These are phyloP conservation scores for Carollia perspicillata DNA, from an alignment of 2,113 vertebrate genomes.

Conservation along the genomic window DNA sequence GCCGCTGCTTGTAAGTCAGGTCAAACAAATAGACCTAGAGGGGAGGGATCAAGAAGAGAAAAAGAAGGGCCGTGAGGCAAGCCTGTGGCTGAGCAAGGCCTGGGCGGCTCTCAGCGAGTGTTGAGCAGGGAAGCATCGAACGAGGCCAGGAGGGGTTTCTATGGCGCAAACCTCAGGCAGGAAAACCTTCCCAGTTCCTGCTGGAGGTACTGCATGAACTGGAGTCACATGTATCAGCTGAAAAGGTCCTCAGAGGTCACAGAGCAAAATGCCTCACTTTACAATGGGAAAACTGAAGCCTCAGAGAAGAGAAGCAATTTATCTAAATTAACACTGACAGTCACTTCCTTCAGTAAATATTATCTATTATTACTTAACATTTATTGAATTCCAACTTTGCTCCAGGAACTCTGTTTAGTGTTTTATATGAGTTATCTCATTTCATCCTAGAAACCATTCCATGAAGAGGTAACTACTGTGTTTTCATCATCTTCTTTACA, in stretches of 20 bases:
- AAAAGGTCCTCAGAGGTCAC: background rate
- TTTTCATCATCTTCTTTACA: background rate
- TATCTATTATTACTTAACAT: background rate
- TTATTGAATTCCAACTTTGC: slow-evolving; percentile 24
- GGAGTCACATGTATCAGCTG: background rate
- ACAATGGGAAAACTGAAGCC: slow-evolving; percentile 23
- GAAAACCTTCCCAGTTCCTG: background rate
- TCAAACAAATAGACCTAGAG: slow-evolving; percentile 97
- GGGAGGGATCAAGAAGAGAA: slow-evolving; percentile 32
- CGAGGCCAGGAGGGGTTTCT: background rate
- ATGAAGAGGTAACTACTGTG: background rate
- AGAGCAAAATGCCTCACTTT: background rate
- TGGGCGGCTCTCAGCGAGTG: background rate
- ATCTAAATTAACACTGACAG: background rate
- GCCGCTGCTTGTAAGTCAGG: slow-evolving; percentile 94
- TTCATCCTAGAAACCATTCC: slow-evolving; percentile 6
- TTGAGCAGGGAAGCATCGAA: background rate
- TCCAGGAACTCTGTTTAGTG: background rate
- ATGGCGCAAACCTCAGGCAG: background rate
- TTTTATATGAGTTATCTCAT: background rate
- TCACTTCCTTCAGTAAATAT: background rate
- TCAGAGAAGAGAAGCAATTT: background rate
- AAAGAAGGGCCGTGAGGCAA: background rate
- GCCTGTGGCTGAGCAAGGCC: background rate
- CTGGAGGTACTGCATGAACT: background rate